A percentile compares a stretch with the other conserved stretches of the same genome.
phyloP scores from a whole-genome alignment of 1,140 invertebrate species.

The Octopus bimaculoides region DNA sequence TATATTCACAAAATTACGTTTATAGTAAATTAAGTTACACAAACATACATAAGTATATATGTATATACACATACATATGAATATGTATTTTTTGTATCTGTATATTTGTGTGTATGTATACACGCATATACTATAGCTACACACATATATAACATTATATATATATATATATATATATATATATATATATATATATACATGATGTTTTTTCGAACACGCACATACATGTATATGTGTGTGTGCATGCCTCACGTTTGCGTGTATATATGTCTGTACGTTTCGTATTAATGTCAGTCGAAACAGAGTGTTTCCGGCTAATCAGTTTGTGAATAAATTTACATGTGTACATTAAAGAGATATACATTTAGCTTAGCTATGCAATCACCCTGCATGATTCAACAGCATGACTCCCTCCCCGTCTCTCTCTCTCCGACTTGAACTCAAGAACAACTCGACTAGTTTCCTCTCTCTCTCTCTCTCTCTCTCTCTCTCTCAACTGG shows the following conservation, averaged over 20 bases:
- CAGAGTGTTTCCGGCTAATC: too few species aligned
- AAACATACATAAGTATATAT: background rate
- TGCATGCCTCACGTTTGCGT: too few species aligned
- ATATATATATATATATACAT: background rate
- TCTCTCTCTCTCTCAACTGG: background rate
- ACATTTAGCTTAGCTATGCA: too few species aligned
- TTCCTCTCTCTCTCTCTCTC: background rate
- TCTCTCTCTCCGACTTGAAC: background rate
- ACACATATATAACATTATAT: background rate
- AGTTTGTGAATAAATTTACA: too few species aligned
- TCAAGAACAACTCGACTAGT: background rate
- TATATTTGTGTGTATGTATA: background rate
- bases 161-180: slow-evolving; percentile 2
- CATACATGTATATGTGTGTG: background rate
- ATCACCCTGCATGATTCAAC: too few species aligned
- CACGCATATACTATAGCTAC: background rate
- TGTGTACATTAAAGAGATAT: too few species aligned
- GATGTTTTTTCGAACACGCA: background rate
- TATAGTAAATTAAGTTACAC: background rate
- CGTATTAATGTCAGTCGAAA: too few species aligned
- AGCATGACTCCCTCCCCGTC: background rate
- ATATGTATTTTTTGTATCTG: background rate
- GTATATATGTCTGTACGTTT: too few species aligned
- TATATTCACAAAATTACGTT: background rate
- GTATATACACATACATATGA: background rate